Evolutionary conservation across 2,113 vertebrate genomes (phyloP).

Genomic region (Candoia aspera): DNA sequence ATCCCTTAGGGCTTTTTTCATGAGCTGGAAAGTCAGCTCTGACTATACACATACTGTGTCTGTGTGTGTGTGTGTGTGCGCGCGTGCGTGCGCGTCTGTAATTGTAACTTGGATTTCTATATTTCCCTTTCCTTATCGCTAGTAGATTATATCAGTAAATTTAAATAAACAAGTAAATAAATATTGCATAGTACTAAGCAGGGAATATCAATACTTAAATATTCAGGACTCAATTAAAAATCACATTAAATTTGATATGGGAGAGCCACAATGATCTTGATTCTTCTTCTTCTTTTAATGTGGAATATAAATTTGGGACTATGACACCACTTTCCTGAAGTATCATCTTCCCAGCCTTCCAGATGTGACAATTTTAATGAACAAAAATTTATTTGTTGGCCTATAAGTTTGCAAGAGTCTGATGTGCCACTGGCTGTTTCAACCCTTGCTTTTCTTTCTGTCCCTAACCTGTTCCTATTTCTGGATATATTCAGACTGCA

Average conservation of each 20-base stretch:
- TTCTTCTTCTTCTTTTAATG: background rate
- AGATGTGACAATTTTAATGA: background rate
- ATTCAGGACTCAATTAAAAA: background rate
- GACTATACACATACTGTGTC: background rate
- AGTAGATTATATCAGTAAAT: background rate
- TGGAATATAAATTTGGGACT: background rate
- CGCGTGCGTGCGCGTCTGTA: background rate
- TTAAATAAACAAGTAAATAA: background rate
- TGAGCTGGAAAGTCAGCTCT: accelerated
- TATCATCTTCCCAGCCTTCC: background rate
- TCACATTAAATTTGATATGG: background rate
- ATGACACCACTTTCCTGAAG: background rate
- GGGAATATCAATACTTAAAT: background rate
- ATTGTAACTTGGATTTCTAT: background rate
- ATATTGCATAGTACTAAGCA: background rate
- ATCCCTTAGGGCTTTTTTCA: conserved; percentile 36
- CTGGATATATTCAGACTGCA: background rate
- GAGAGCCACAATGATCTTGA: background rate
- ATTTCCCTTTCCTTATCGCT: background rate
- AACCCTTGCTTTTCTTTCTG: background rate
- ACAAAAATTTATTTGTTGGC: background rate
- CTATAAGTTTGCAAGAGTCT: background rate
- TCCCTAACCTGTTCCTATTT: background rate
- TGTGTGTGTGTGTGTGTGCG: background rate
- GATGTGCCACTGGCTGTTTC: background rate